phyloP scores from a whole-genome alignment of 2,797 vertebrate genomes.

The Karalla daura region DNA sequence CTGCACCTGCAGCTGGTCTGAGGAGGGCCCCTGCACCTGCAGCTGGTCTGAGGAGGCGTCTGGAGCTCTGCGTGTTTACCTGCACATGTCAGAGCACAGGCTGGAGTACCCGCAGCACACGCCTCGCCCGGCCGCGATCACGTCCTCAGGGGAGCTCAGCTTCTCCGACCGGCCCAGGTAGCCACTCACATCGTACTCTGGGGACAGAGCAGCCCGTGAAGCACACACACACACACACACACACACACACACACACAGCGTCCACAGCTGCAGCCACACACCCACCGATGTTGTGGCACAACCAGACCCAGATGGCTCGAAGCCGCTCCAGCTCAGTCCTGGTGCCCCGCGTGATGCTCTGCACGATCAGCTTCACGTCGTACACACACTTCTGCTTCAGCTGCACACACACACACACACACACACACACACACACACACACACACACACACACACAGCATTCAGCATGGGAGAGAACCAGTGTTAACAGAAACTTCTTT shows the following conservation, averaged over 20 bases:
- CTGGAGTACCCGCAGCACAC: slow-evolving; percentile 86
- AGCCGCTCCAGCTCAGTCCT: slow-evolving; percentile 82
- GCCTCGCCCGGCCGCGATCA: slow-evolving; percentile 80
- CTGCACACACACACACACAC: slow-evolving; percentile 66
- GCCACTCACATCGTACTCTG: slow-evolving; percentile 84
- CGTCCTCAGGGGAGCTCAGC: slow-evolving; percentile 80
- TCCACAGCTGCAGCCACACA: neutral
- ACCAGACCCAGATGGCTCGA: slow-evolving; percentile 87
- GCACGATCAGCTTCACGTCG: slow-evolving; percentile 75
- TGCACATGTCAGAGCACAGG: slow-evolving; percentile 87
- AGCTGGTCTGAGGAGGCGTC: neutral
- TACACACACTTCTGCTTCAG: slow-evolving; percentile 70
- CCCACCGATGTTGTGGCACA: slow-evolving; percentile 88
- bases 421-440: no score
- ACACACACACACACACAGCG: no score
- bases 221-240: no score
- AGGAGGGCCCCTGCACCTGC: no score
- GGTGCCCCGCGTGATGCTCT: slow-evolving; percentile 76
- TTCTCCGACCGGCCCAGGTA: slow-evolving; percentile 83
- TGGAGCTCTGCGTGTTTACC: slow-evolving; percentile 57
- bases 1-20: no score
- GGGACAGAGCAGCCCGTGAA: neutral
- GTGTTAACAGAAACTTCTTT: no score
- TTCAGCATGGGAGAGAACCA: no score
- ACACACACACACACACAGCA: no score